Base-by-base conservation (phyloP, 2,113 vertebrate species). In the Psephotus haematonotus region DNA sequence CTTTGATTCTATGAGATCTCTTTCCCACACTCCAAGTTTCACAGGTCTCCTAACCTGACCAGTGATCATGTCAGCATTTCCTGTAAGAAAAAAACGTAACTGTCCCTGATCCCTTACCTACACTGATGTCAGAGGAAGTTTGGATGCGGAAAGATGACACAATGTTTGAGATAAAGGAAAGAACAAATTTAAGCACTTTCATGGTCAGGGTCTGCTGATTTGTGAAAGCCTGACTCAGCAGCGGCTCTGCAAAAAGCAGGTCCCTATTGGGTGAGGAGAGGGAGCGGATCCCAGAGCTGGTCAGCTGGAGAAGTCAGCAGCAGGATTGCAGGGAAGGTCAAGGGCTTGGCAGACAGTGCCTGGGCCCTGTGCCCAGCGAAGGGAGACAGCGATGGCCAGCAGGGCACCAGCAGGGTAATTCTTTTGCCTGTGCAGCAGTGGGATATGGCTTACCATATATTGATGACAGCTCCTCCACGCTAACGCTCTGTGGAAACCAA, bases 201-300 rank as follows among this genome's bases (percentile, higher is more conserved):
- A 77, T 14, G 72, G 81, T 88, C 91, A 92, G 55, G 14, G 69
- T 75, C 89, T 89, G 76, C 67, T 90, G 67, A 71, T 74, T 46
- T 75, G 39, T 35, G n/a, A 80, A 59, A 82, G 31, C 57, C 69
- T 84, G 93, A 86, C 65, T 88, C 88, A 84, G 92, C 88, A 86
- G 57, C 8, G 0, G 7, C 17, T 80, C 50, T 2, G 14, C 44
- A 72, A 76, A 68, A 79, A 82, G 7, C 57, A 47, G 11, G 52
- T 1, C 35, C 74, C 76, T 16, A 94, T 95, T 96, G 93, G 92
- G 76, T 0, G 7, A 88, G 83, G 10, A 82, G 49, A 88, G 93
- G 92, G 93, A 96, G 91, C 29, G 25, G 80, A 79, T 60, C 88
- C 80, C 62, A 15, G 57, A 41, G 74, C 70, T 44, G 69, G 80